A percentile compares a stretch with the other conserved stretches of the same genome.
Conservation (phyloP, 2,888 invertebrate species). For the Amblyjoppa proteus region DNA sequence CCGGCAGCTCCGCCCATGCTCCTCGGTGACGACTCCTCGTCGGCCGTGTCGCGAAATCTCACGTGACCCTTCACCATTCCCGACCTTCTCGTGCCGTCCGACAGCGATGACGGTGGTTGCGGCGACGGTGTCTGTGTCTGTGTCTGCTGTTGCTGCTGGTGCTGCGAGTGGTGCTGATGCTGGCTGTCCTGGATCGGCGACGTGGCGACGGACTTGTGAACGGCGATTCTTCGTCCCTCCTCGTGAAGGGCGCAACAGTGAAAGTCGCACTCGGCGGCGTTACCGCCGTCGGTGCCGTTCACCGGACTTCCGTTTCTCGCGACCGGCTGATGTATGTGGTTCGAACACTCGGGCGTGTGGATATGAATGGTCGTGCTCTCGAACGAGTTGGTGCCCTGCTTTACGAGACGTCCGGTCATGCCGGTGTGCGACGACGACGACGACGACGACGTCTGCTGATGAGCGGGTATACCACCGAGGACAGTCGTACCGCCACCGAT, state of each 20-base stretch:
- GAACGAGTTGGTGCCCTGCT: conserved; percentile 87
- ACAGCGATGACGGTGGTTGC: conserved; percentile 86
- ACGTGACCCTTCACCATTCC: conserved; percentile 92
- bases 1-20: conserved; percentile 65
- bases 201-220: conserved; percentile 96
- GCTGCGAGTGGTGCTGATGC: conserved; percentile 83
- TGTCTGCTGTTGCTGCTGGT: conserved; percentile 80
- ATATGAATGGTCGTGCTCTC: conserved; percentile 92
- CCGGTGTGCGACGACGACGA: conserved; percentile 70
- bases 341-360: conserved; percentile 93
- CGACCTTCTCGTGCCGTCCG: conserved; percentile 83
- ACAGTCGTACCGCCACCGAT: conserved; percentile 74
- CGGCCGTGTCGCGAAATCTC: conserved; percentile 93
- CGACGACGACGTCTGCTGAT: conserved; percentile 68
- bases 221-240: conserved; percentile 95
- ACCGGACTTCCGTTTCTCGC: conserved; percentile 89
- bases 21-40: conserved; percentile 83
- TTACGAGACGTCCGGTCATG: conserved; percentile 85
- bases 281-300: conserved; percentile 86
- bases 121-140: conserved; percentile 87
- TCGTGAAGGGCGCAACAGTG: conserved; percentile 98
- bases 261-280: conserved; percentile 94
- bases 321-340: conserved; percentile 89
- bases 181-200: conserved; percentile 95
- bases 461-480: conserved; percentile 78